Evolutionary conservation across 2,113 vertebrate species (phyloP), one percentile per base, ranked within the genome.

Genomic region (Oryzias celebensis): DNA sequence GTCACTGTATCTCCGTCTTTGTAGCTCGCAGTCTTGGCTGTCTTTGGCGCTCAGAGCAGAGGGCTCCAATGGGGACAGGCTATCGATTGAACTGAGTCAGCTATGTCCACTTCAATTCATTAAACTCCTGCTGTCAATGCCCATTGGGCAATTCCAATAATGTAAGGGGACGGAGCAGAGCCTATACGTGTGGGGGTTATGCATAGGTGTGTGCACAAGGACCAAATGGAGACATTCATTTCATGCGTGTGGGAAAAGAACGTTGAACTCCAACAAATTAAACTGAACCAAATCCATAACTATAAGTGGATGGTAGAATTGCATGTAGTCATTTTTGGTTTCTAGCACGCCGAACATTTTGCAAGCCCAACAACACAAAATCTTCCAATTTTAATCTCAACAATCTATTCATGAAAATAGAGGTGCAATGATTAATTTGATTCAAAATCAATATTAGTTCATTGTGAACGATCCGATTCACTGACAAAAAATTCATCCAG

Each of bases 31-130:
- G 43, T 47, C 73, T 62, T 51, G 68, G 58, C 79, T 71, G 59
- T 36, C 69, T 52, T 78, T 86, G 65, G 65, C 48, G 47, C 75
- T 46, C 62, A 18, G 75, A 70, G 74, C 71, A 56, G 31, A 73
- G 80, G 73, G 66, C 80, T 81, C 64, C 72, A 62, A 75, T 65
- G 64, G 89, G 85, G 82, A 81, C 73, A 78, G 59, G 81, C 71
- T 84, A 91, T 91, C 73, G 86, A 91, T 91, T 80, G 81, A 77
- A 80, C 89, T 89, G 89, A 91, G 87, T 92, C 91, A 90, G 90
- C 90, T 86, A 80, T 88, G 89, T 91, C 89, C 87, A 85, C 86
- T 91, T 90, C 91, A 91, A 92, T 92, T 91, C 88, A 92, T 92
- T 92, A 90, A 88, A 86, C 63, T 82, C 80, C 73, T 20, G 61